Base-by-base conservation (phyloP, 2,113 vertebrate genomes). In the Dicrurus megarhynchus region DNA sequence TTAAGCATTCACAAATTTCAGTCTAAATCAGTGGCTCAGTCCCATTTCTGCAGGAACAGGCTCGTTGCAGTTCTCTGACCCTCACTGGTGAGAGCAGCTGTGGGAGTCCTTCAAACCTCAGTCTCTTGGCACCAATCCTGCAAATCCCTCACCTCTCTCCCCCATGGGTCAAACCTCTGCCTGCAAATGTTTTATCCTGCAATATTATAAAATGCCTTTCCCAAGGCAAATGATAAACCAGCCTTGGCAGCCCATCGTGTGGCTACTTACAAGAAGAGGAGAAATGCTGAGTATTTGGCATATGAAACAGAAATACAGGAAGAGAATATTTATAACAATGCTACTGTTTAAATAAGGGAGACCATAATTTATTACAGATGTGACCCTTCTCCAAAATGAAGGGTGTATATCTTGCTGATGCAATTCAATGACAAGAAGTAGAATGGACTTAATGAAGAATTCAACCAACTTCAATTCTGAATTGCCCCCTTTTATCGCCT, bases 321-420 rank as follows among this genome's bases (percentile, higher is more conserved):
- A 95, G 83, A 97, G 92, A 95, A 91, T 89, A 95, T 89, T 95
- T 92, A 63, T 75, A 92, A 89, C 60, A 87, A 92, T 82, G 83
- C 95, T 96, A 95, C 94, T 95, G 86, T 95, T 94, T 91, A 94
- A 97, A 89, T 73, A 96, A 95, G 50, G 87, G 35, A 83, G 44
- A 82, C 61, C 37, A 50, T 89, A 93, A 96, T 84, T 94, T 61
- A 91, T 75, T 71, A 84, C 93, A 96, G 89, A 94, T 94, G 94
- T 96, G 84, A 89, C 65, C 69, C 64, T 81, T 85, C 69, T 83
- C 49, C 64, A 61, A 94, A 84, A 78, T 0, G 7, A 94, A 81
- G 77, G 47, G 52, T 84, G 91, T 81, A 79, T 84, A 73, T 91
- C 87, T 64, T 87, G 50, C 49, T 91, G 70, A 82, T 76, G 65